A percentile compares a stretch with the other conserved stretches of the same genome.
phyloP scores from a whole-genome alignment of 2,888 invertebrate species.

The Oligia strigilis region DNA sequence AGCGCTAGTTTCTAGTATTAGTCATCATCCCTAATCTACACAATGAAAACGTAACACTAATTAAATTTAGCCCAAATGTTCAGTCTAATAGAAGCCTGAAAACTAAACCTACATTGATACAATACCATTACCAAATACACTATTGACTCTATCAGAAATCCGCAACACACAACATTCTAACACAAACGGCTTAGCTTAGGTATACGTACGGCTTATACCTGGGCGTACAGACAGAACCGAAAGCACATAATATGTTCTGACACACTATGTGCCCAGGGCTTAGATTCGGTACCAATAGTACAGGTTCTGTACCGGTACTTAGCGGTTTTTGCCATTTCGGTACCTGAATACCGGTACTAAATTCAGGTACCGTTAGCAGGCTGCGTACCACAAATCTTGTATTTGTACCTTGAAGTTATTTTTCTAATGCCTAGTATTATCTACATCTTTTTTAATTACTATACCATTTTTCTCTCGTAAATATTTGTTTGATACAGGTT shows the following conservation, averaged over 20 bases:
- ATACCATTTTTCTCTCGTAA: too few species aligned
- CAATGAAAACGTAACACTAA: background rate
- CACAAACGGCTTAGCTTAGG: conserved; percentile 21
- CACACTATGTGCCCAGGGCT: background rate
- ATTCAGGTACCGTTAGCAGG: too few species aligned
- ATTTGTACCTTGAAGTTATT: too few species aligned
- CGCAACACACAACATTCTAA: conserved; percentile 15
- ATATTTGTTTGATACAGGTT: too few species aligned
- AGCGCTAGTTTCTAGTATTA: too few species aligned
- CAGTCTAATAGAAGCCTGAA: background rate
- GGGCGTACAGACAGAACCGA: conserved; percentile 13
- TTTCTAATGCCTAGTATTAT: too few species aligned
- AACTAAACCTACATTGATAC: conserved; percentile 13
- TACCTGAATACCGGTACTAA: too few species aligned
- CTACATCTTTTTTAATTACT: too few species aligned
- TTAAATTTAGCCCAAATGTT: conserved; percentile 1
- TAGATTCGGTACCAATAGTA: background rate
- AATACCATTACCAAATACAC: conserved; percentile 10
- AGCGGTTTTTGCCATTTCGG: too few species aligned
- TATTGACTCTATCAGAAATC: conserved; percentile 35
- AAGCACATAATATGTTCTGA: background rate
- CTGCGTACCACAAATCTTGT: too few species aligned
- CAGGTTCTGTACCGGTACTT: too few species aligned
- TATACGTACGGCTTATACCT: conserved; percentile 5
- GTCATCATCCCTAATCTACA: too few species aligned